A percentile compares a stretch with the other conserved stretches of the same genome.
phyloP scores from a whole-genome alignment of 2,888 invertebrate genomes.

The Nephrotoma appendiculata region DNA sequence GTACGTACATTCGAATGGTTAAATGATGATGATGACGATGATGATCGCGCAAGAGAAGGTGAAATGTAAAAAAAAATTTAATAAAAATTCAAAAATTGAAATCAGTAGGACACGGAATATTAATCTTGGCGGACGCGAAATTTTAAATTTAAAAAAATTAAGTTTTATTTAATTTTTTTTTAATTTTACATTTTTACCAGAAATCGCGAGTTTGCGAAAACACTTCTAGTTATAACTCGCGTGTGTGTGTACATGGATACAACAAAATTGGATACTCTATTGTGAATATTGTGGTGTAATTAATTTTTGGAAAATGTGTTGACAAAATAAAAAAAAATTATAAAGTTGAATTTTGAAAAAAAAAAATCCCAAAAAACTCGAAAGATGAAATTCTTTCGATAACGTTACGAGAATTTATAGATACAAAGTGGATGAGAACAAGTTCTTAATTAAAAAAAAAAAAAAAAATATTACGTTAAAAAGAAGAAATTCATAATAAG shows the following conservation, averaged over 20 bases:
- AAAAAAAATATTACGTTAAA: not conserved
- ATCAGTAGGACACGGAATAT: constrained; percentile 14
- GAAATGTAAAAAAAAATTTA: not conserved
- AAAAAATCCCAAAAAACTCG: not conserved
- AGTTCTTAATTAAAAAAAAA: not conserved
- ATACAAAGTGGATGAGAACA: not conserved
- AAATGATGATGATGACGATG: not conserved
- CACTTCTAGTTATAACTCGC: not conserved
- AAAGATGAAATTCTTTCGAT: not conserved
- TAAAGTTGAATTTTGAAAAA: not conserved
- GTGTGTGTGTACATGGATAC: not conserved
- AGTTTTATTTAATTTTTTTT: not conserved
- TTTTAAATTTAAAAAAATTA: not conserved
- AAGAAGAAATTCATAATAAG: not conserved
- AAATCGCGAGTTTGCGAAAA: not conserved
- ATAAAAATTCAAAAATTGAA: constrained; percentile 5
- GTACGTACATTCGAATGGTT: not conserved
- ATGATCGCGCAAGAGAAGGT: constrained; percentile 1
- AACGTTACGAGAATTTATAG: not conserved
- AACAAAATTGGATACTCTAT: not conserved
- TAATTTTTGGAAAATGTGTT: not conserved
- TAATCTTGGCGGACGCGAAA: constrained; percentile 10
- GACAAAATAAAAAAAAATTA: not conserved
- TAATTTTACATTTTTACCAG: not conserved
- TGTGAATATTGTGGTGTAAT: not conserved